A percentile compares a stretch with the other conserved stretches of the same genome.
Conservation (phyloP, 2,797 vertebrate species). For the Peromyscus aztecus region DNA sequence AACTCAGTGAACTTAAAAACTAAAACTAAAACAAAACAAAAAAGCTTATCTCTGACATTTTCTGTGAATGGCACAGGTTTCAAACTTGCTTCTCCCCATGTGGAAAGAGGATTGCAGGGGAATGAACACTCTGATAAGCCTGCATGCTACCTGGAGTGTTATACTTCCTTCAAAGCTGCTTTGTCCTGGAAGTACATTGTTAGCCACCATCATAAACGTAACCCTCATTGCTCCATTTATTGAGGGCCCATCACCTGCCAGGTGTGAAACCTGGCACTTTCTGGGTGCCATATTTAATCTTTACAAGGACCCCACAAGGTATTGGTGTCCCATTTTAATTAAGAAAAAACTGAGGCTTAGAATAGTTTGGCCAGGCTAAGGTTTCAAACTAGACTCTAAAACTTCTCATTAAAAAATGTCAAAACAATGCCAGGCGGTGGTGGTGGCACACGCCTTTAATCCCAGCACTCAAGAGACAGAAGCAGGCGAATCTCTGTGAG, state of each 20-base stretch:
- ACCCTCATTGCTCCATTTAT: background rate
- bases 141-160: background rate
- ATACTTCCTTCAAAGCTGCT: background rate
- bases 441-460: no score
- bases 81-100: slow-evolving; percentile 20
- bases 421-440: no score
- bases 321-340: background rate
- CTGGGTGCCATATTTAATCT: background rate
- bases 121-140: slow-evolving; percentile 56
- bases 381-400: background rate
- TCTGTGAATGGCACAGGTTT: background rate
- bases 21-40: no score
- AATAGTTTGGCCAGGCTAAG: background rate
- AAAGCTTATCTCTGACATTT: slow-evolving; percentile 53
- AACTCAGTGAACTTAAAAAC: slow-evolving; percentile 67
- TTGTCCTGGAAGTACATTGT: background rate
- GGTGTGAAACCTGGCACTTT: background rate
- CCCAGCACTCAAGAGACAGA: no score
- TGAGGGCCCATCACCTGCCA: background rate
- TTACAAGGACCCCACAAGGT: background rate
- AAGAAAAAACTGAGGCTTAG: background rate
- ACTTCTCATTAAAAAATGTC: background rate
- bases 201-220: background rate
- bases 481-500: no score
- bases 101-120: slow-evolving; percentile 64